Evolutionary conservation across 2,797 vertebrate genomes (phyloP).

Genomic region (Menidia menidia): DNA sequence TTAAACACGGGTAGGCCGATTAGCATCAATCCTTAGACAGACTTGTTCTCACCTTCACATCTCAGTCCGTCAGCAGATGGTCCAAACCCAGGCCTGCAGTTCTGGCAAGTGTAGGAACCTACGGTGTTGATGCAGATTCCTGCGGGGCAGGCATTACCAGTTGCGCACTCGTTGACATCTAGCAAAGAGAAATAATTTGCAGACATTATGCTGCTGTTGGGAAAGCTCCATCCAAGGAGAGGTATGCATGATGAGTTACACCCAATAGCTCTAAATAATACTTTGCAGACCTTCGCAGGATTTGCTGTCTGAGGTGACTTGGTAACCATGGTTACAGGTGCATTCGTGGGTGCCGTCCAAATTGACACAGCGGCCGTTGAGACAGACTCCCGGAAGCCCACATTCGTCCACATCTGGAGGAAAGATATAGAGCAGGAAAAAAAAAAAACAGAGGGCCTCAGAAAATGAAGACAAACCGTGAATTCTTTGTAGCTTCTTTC

Average conservation of each 20-base stretch:
- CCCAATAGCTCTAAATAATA: slow-evolving; percentile 56
- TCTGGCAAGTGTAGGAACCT: slow-evolving; percentile 86
- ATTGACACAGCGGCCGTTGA: slow-evolving; percentile 88
- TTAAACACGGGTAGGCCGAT: neutral
- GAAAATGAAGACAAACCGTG: slow-evolving; percentile 39
- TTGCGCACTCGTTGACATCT: slow-evolving; percentile 81
- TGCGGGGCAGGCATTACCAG: slow-evolving; percentile 73
- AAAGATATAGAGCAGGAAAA: slow-evolving; percentile 25
- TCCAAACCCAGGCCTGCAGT: slow-evolving; percentile 83
- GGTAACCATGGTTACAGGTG: slow-evolving; percentile 86
- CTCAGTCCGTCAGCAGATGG: slow-evolving; percentile 82
- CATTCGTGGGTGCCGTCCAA: slow-evolving; percentile 88
- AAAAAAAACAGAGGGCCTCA: slow-evolving; percentile 12
- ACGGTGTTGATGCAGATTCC: slow-evolving; percentile 87
- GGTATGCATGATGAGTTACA: slow-evolving; percentile 48
- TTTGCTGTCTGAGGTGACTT: slow-evolving; percentile 81
- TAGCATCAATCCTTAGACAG: slow-evolving; percentile 25
- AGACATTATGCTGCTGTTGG: slow-evolving; percentile 51
- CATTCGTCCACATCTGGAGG: slow-evolving; percentile 89
- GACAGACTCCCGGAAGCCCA: slow-evolving; percentile 79
- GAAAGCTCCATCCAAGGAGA: slow-evolving; percentile 26
- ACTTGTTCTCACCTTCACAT: slow-evolving; percentile 85
- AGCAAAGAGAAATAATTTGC: slow-evolving; percentile 60
- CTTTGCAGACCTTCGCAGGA: slow-evolving; percentile 87
- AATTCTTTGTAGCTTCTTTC: slow-evolving; percentile 47